Conservation (phyloP, 2,113 vertebrate species). For the Cebidichthys violaceus region DNA sequence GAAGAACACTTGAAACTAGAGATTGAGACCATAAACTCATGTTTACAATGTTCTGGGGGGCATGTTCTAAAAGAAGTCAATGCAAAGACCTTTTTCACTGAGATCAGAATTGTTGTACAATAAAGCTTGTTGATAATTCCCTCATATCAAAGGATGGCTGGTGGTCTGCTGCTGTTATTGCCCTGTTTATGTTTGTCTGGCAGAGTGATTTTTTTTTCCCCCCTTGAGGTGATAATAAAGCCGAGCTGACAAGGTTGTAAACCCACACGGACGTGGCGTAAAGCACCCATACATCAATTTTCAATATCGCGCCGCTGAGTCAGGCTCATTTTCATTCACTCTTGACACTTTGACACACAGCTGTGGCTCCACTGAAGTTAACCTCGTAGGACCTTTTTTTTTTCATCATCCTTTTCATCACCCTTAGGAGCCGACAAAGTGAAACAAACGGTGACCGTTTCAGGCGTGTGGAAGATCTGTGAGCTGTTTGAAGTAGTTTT, state of each 20-base stretch:
- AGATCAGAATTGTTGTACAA: too few relatives aligned
- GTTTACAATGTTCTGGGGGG: too few relatives aligned
- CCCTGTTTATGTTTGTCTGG: slow-evolving; percentile 23
- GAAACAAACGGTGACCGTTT: slow-evolving; percentile 64
- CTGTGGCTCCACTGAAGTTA: slow-evolving; percentile 37
- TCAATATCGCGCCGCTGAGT: slow-evolving; percentile 43
- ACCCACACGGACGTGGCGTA: background rate
- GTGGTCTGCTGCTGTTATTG: background rate
- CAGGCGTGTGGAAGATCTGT: slow-evolving; percentile 37
- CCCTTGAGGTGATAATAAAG: slow-evolving; percentile 41
- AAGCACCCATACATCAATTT: slow-evolving; percentile 49
- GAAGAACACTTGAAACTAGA: too few relatives aligned
- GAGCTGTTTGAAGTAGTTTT: slow-evolving; percentile 61
- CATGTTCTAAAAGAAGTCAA: too few relatives aligned
- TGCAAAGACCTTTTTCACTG: background rate
- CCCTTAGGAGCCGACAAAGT: slow-evolving; percentile 51
- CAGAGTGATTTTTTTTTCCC: slow-evolving; percentile 4
- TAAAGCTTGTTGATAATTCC: background rate
- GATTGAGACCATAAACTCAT: too few relatives aligned
- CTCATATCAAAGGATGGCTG: background rate
- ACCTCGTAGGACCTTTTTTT: slow-evolving; percentile 24
- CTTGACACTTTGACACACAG: slow-evolving; percentile 38
- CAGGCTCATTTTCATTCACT: slow-evolving; percentile 50
- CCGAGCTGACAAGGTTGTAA: slow-evolving; percentile 34
- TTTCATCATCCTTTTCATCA: slow-evolving; percentile 32